Evolutionary conservation across 2,888 invertebrate species (phyloP).

Genomic region (Microchrysa polita): DNA sequence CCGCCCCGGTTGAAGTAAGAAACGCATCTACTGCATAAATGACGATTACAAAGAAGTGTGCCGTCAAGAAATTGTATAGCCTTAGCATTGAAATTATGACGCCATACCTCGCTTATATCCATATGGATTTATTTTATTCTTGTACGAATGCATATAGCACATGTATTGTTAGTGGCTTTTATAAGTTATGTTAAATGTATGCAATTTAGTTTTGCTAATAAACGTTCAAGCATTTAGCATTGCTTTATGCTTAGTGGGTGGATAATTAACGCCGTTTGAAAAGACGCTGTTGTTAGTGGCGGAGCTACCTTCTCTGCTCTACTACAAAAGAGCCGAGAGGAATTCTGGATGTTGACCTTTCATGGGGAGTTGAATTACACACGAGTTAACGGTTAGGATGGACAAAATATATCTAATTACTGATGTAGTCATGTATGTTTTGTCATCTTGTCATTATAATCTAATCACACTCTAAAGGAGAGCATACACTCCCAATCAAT

Average conservation of each 20-base stretch:
- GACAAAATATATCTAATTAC: not conserved
- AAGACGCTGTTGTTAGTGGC: not conserved
- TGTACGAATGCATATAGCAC: not conserved
- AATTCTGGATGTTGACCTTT: conserved; percentile 17
- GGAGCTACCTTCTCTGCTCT: not conserved
- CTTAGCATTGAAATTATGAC: conserved; percentile 11
- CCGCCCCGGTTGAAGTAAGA: no score
- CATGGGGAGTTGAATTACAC: conserved; percentile 2
- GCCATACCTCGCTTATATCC: not conserved
- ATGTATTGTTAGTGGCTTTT: not conserved
- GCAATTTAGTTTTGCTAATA: not conserved
- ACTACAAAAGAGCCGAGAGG: not conserved
- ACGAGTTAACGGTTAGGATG: conserved; percentile 1
- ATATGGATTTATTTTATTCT: not conserved
- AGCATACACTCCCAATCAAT: no score
- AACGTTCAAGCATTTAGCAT: not conserved
- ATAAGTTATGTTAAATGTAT: not conserved
- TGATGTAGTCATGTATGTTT: not conserved
- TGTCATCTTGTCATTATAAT: no score
- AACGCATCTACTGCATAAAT: no score
- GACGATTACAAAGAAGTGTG: not conserved
- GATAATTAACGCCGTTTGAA: not conserved
- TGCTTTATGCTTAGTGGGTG: conserved; percentile 4
- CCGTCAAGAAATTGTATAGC: not conserved
- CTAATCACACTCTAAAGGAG: no score